Conservation (phyloP, 2,797 vertebrate species). For the Staurois parvus region DNA sequence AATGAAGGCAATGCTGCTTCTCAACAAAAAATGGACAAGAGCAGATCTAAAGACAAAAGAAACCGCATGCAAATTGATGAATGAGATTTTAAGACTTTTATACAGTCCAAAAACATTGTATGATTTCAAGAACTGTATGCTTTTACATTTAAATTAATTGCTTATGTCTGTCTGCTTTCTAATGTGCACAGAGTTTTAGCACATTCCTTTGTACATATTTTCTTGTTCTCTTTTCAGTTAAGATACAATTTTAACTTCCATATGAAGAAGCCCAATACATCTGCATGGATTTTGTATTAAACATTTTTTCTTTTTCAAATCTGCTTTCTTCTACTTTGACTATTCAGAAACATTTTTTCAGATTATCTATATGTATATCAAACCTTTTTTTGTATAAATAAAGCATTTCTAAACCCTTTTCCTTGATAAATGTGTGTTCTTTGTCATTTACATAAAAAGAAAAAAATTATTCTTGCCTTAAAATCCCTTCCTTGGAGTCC, state of each 20-base stretch:
- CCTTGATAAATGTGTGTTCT: too few species aligned
- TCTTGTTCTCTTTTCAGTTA: not conserved
- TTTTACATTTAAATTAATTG: not conserved
- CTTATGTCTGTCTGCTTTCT: not conserved
- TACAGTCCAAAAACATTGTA: not conserved
- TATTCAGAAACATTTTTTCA: not conserved
- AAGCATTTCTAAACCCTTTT: too few species aligned
- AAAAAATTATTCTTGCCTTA: too few species aligned
- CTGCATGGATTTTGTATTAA: not conserved
- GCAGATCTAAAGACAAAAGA: slow-evolving; percentile 72
- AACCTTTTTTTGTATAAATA: too few species aligned
- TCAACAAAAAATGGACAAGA: slow-evolving; percentile 73
- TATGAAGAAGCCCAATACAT: not conserved
- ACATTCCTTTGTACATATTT: slow-evolving; percentile 22
- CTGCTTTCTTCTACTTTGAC: not conserved
- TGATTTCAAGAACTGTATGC: not conserved
- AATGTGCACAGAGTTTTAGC: not conserved
- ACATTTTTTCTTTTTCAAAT: too few species aligned
- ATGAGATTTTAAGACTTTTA: slow-evolving; percentile 50
- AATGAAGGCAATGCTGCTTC: slow-evolving; percentile 63
- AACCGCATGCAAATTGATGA: slow-evolving; percentile 61
- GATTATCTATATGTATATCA: too few species aligned
- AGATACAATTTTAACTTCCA: not conserved
- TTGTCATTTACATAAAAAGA: too few species aligned
- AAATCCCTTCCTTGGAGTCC: too few species aligned